Base-by-base conservation (phyloP, 2,113 vertebrate species). In the Callopanchax toddi region DNA sequence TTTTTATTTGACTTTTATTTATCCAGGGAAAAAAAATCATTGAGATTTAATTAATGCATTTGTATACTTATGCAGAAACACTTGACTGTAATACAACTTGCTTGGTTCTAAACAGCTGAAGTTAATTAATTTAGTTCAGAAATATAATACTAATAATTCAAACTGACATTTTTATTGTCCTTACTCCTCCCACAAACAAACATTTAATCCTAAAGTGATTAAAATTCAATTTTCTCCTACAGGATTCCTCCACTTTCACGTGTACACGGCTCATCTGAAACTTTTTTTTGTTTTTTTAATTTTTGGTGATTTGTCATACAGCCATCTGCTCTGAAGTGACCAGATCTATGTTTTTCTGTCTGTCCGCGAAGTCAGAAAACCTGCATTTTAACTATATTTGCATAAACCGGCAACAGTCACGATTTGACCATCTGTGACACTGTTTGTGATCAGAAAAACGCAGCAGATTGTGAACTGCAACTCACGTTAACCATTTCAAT, bases 241-340 rank as follows among this genome's bases (percentile, higher is more conserved):
- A 46, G 11, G 17, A 36, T 45, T 22, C 13, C 39, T 50, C 22
- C 32, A 18, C 2, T n/a, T 55, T 32, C 23, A 32, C 11, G 2
- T 48, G 4, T 8, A 17, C 36, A 39, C 40, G 32, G 4, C 22
- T 29, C 52, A 36, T n/a, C 6, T 50, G 13, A 29, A 9, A 26
- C 1, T 10, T 56, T 25, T n/a, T 25, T 43, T 11, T 17, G 15
- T 48, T 23, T 48, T 23, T 48, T 26, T 16, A 15, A 5, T 23
- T 12, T n/a, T 15, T 23, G 21, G 13, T 9, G 6, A 71, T 17
- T 64, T 26, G 67, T 29, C 20, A 18, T 37, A 48, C 0, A 5
- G 18, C 67, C 79, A 74, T 71, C 71, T 74, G 62, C 53, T 59
- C 32, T 50, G 11, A 73, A 46, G 51, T 69, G 61, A 67, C 29